Base-by-base conservation (phyloP, 2,113 vertebrate genomes). In the Pelusios castaneus region DNA sequence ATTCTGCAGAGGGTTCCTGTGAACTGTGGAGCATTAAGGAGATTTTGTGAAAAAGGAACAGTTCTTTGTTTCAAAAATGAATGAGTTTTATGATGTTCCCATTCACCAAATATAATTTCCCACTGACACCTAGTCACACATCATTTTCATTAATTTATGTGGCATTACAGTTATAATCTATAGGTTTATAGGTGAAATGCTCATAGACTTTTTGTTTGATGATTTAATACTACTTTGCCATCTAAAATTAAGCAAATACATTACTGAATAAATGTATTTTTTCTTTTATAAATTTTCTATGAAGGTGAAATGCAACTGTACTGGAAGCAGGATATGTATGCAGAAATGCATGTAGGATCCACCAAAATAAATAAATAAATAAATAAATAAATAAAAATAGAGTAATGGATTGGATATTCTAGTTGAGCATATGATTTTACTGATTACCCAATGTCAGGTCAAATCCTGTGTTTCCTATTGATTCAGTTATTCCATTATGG, bases 201-300 rank as follows among this genome's bases (percentile, higher is more conserved):
- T 82, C 91, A 92, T 80, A 47, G 47, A 29, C 2, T 58, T 91
- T 90, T 43, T 88, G 80, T 86, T 81, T 80, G 90, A 92, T 87
- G 6, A 88, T 58, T 92, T 91, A 2, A 86, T 82, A 25, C 3
- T 47, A 84, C 47, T 88, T 47, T 87, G 78, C 29, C 78, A 24
- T 87, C 89, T 75, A 34, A 89, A 94, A 97, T 88, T 89, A 93
- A 56, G 56, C 7, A 94, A 78, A 87, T 91, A 41, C 60, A 90
- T 89, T 45, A 82, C 49, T 80, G 91, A 67, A 63, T 80, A 91
- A 67, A 34, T 63, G 11, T 58, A 58, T 58, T 29, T 34, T 47
- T 47, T 8, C n/a, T 58, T 60, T n/a, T 19, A 7, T 43, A 73
- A 13, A 76, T 89, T 60, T 67, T 51, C 78, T 34, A 31, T 24